Evolutionary conservation across 92 coral and sea anemone genomes (phyloP).

Genomic region (Porites rus): DNA sequence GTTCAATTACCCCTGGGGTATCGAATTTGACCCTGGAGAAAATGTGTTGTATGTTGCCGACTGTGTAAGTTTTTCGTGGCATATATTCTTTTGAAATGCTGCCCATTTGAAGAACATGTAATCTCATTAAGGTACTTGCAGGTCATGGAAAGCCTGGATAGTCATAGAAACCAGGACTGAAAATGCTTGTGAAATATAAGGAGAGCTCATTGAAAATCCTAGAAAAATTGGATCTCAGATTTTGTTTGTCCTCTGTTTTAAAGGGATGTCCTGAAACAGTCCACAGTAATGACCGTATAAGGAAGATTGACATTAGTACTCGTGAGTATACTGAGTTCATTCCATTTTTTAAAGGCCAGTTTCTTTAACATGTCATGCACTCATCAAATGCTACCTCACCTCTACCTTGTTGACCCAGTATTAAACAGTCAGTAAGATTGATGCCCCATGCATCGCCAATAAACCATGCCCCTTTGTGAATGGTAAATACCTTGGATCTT

Average conservation of each 20-base stretch:
- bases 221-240: not conserved
- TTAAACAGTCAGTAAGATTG: not conserved
- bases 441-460: not conserved
- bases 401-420: not conserved
- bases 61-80: constrained; percentile 69
- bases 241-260: not conserved
- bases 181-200: too few relatives aligned
- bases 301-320: constrained; percentile 61
- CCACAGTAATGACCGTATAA: constrained; percentile 72
- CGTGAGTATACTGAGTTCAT: constrained; percentile 11
- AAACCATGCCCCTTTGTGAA: not conserved
- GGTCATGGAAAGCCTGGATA: too few relatives aligned
- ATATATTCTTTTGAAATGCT: not conserved
- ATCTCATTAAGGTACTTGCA: too few relatives aligned
- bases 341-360: not conserved
- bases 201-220: too few relatives aligned
- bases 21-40: constrained; percentile 62
- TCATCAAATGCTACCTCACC: not conserved
- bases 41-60: constrained; percentile 75
- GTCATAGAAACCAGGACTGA: too few relatives aligned
- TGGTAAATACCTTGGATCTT: not conserved
- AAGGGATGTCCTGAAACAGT: constrained; percentile 76
- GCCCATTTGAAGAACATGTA: not conserved
- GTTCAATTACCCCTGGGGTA: constrained; percentile 92
- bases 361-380: not conserved